A percentile compares a stretch with the other conserved stretches of the same genome.
These are phyloP conservation scores for Plectrocnemia conspersa DNA, from an alignment of 1,140 invertebrate genomes.

Conservation along the genomic window DNA sequence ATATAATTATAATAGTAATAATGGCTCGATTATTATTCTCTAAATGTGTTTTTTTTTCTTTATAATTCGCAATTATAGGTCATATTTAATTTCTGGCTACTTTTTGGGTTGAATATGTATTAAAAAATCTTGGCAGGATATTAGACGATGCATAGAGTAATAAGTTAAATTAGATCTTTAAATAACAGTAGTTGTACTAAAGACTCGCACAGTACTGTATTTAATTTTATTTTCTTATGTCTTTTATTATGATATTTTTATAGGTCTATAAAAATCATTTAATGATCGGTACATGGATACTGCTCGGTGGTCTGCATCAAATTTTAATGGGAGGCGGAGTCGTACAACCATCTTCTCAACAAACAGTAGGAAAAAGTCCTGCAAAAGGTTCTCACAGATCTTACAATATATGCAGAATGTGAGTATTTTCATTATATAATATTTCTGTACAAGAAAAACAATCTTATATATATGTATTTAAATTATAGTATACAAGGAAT, in stretches of 20 bases:
- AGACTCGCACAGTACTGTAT: too few relatives aligned
- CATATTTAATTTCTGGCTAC: too few relatives aligned
- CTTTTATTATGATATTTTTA: conserved; percentile 34
- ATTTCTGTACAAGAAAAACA: not conserved
- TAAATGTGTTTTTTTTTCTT: too few relatives aligned
- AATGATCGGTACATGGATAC: conserved; percentile 80
- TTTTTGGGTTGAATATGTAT: too few relatives aligned
- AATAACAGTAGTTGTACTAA: too few relatives aligned
- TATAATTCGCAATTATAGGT: too few relatives aligned
- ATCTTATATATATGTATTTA: not conserved
- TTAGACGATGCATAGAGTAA: too few relatives aligned
- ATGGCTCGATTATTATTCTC: too few relatives aligned
- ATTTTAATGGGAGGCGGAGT: conserved; percentile 50
- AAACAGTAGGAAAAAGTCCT: conserved; percentile 42
- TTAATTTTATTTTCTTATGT: too few relatives aligned
- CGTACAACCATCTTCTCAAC: conserved; percentile 35
- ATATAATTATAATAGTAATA: too few relatives aligned
- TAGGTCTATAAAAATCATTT: conserved; percentile 85
- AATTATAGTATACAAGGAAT: conserved; percentile 47
- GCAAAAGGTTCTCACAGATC: conserved; percentile 44
- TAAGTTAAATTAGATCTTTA: too few relatives aligned
- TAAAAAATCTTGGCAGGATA: too few relatives aligned
- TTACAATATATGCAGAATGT: conserved; percentile 68
- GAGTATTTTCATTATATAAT: conserved; percentile 38
- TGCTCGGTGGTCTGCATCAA: conserved; percentile 78